Base-by-base conservation (phyloP, 2,113 vertebrate genomes). In the Taxidea taxus region DNA sequence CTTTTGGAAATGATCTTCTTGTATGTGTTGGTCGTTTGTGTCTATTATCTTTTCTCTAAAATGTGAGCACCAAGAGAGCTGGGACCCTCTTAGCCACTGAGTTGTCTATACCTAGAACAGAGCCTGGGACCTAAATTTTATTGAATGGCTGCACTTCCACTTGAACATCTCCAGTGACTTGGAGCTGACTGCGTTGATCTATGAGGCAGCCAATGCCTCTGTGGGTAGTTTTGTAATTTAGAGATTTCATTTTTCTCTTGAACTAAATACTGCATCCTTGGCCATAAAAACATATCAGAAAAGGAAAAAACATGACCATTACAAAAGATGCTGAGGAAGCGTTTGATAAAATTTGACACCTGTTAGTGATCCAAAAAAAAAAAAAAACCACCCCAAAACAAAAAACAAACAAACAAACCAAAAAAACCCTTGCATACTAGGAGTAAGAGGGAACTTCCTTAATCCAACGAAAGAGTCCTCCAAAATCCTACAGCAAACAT, bases 381-480 rank as follows among this genome's bases (percentile, higher is more conserved):
- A 64, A 85, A 15, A 54, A 54, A 54, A 18, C 51, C n/a, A n/a
- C n/a, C n/a, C n/a, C n/a, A 54, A 54, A 54, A 54, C 49, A 51
- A 51, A 14, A 49, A 51, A 51, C 49, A 58, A 44, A 56, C 74
- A 58, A 88, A 51, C 7, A 60, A 56, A n/a, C n/a, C n/a, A n/a
- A n/a, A 87, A 66, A 91, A 51, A 47, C 77, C 58, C 93, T 92
- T 94, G 25, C 15, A 39, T 68, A 85, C 29, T 89, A 89, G 39
- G 86, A 84, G 87, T 94, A 96, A 96, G 58, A 96, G 39, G 56
- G 70, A 94, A 82, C 34, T 72, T 92, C 34, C 88, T 94, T 78
- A 95, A 81, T 9, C 37, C 39, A 47, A 21, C 86, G 82, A 90
- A 83, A 93, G 29, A 77, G 85, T 70, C 81, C 88, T 88, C 31